phyloP scores from a whole-genome alignment of 2,888 invertebrate genomes.

The Agriopis marginaria region DNA sequence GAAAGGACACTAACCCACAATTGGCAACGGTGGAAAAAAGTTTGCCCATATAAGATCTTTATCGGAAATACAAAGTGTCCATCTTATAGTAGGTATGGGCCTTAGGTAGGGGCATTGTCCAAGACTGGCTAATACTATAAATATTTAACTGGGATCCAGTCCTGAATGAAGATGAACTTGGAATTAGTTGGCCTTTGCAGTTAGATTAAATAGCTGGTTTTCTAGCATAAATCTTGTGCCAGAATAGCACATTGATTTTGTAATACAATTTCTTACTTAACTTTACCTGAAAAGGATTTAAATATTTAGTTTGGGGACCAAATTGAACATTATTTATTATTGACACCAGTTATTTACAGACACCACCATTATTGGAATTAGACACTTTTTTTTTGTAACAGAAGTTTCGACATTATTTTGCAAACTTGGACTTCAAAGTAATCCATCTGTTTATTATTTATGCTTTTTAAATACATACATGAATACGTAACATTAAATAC shows the following conservation, averaged over 20 bases:
- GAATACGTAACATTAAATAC: no score
- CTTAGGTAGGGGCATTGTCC: constrained; percentile 27
- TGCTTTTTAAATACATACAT: no score
- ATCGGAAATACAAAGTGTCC: constrained; percentile 25
- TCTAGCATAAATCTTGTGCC: background rate
- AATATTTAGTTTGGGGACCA: no score
- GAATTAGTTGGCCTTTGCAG: constrained; percentile 29
- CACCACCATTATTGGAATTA: no score
- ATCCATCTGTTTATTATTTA: no score
- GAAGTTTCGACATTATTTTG: no score
- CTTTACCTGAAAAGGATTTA: no score
- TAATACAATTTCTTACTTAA: no score
- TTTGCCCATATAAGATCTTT: constrained; percentile 19
- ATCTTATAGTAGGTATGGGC: constrained; percentile 32
- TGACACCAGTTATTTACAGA: no score
- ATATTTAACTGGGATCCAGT: constrained; percentile 39
- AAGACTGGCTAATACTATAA: constrained; percentile 38
- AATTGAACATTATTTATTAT: background rate
- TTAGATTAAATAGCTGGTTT: constrained; percentile 19
- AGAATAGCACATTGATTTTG: background rate
- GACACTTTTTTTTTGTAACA: no score
- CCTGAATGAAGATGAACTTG: constrained; percentile 33
- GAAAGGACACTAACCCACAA: constrained; percentile 4
- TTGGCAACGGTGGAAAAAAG: constrained; percentile 27
- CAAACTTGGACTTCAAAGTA: no score